Base-by-base conservation (phyloP, 2,888 invertebrate genomes). In the Catocala sponsa region DNA sequence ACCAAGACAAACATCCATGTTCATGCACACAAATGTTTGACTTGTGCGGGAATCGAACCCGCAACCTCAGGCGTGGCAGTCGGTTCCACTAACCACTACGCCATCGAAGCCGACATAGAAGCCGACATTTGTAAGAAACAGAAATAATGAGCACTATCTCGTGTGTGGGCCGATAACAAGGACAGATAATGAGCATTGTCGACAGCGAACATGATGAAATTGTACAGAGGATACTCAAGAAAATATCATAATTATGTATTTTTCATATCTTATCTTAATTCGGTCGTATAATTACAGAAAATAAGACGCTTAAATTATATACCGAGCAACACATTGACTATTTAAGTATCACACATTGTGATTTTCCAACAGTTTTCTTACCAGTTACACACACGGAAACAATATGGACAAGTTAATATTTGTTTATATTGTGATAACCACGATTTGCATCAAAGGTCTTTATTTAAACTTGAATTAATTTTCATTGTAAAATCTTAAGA, bases 201-300 rank as follows among this genome's bases (percentile, higher is more conserved):
- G 33, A n/a, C 33, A 43, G 12, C 6, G 12, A 25, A 25, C 25
- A 25, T 25, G 25, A 25, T 25, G 59, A 70, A 70, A 32, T 12
- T 32, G 7, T 59, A 46, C 25, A 32, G 15, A 59, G 41, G 1
- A 49, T 48, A 6, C 11, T 25, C 56, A 43, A 50, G 9, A 43
- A 38, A 47, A 9, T 59, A 33, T 55, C 33, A 49, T 10, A 46
- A 47, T 51, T 25, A 25, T 25, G 25, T 25, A 25, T 25, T 25
- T 25, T 25, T 25, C 25, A 80, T 79, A 65, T 49, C 59, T 78
- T 84, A 84, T 86, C 83, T 46, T 38, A 38, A 9, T 54, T 49
- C 55, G 71, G 62, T 51, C 58, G 57, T 56, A 57, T 65, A 77
- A 78, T 78, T 78, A 71, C 71, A 55, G 53, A 59, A 65, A 63